phyloP scores from a whole-genome alignment of 1,140 invertebrate species.

The Calliphora vicina region DNA sequence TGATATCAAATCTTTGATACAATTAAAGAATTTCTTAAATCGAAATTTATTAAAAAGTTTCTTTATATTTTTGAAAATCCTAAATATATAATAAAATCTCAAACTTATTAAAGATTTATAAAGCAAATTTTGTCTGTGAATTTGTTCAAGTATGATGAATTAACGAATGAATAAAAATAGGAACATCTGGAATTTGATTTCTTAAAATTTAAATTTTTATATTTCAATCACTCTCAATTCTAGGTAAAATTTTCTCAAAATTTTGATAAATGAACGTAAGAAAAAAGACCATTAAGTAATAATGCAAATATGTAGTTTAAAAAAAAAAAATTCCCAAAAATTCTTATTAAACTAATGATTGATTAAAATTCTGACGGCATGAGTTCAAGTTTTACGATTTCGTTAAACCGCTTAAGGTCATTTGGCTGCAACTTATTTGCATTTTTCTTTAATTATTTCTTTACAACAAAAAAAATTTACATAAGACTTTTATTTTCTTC shows the following conservation, averaged over 20 bases:
- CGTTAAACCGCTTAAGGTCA: slow-evolving; percentile 31
- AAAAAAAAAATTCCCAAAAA: background rate
- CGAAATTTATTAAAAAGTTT: too few species aligned
- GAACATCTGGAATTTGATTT: too few species aligned
- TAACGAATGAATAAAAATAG: too few species aligned
- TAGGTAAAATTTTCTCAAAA: background rate
- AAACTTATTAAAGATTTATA: too few species aligned
- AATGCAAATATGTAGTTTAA: slow-evolving; percentile 13
- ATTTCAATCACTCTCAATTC: too few species aligned
- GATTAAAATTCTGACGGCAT: slow-evolving; percentile 23
- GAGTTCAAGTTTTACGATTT: background rate
- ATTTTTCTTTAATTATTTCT: background rate
- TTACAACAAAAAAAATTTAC: background rate
- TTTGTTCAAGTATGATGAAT: too few species aligned
- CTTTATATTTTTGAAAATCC: too few species aligned
- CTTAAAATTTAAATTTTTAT: too few species aligned
- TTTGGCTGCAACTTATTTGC: slow-evolving; percentile 11
- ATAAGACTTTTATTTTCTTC: background rate
- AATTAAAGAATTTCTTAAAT: too few species aligned
- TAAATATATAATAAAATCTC: too few species aligned
- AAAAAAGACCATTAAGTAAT: background rate
- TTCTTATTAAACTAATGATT: background rate
- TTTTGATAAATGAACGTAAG: background rate
- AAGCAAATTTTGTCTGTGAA: too few species aligned
- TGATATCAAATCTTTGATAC: too few species aligned